Evolutionary conservation across 1,140 invertebrate species (phyloP).

Genomic region (Anastrepha obliqua): DNA sequence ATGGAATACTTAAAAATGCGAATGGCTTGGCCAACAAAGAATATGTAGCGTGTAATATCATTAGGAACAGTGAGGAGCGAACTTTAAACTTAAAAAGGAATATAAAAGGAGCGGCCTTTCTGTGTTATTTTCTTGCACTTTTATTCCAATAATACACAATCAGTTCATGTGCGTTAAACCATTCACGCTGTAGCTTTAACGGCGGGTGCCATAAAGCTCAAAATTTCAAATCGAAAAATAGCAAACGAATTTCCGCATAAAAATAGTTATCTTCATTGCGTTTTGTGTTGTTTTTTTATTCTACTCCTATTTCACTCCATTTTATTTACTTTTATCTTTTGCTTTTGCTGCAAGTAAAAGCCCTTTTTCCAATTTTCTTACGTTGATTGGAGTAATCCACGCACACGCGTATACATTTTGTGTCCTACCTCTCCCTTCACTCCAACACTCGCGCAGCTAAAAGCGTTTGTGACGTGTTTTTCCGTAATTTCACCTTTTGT

Average conservation of each 20-base stretch:
- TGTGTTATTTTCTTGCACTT: too few relatives aligned
- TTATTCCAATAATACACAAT: too few relatives aligned
- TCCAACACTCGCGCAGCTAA: not conserved
- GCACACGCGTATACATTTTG: not conserved
- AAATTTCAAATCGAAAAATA: not conserved
- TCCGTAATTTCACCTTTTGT: conserved; percentile 1
- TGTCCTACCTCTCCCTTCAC: not conserved
- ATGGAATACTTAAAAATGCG: too few relatives aligned
- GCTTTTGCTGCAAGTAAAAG: not conserved
- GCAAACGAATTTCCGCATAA: not conserved
- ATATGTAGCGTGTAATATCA: too few relatives aligned
- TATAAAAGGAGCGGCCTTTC: too few relatives aligned
- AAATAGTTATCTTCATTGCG: not conserved
- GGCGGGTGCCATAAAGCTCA: not conserved
- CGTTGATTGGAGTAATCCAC: conserved; percentile 5
- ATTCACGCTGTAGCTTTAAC: not conserved
- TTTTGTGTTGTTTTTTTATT: not conserved
- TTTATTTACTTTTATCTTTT: too few relatives aligned
- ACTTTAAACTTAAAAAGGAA: too few relatives aligned
- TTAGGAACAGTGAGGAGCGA: too few relatives aligned
- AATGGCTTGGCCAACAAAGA: too few relatives aligned
- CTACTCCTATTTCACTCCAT: too few relatives aligned
- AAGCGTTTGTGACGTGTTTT: not conserved
- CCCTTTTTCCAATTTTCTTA: conserved; percentile 13
- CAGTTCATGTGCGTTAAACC: too few relatives aligned